Base-by-base conservation (phyloP, 2,113 vertebrate species). In the Hoplias malabaricus region DNA sequence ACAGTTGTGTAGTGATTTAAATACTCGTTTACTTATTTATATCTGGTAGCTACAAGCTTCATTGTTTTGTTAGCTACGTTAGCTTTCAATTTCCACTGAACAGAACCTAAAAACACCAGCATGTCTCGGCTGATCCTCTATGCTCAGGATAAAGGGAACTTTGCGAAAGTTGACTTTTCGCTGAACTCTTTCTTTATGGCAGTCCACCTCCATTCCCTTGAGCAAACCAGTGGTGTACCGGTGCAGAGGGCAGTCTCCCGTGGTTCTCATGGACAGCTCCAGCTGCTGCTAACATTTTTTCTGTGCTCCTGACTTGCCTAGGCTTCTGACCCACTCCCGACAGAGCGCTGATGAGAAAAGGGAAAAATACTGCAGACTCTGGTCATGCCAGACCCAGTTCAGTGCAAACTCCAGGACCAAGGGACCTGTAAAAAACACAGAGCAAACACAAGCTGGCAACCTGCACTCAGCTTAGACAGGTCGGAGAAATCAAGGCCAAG, bases 281-380 rank as follows among this genome's bases (percentile, higher is more conserved):
- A 50, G 59, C 43, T 53, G 43, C 13, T 46, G 31, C 19, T n/a
- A 38, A 59, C 38, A 53, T 50, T 61, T n/a, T 68, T 53, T 48
- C 16, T 68, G 3, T 34, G n/a, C 34, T 48, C 23, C 21, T 48
- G 21, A 38, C 14, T 75, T n/a, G 9, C 50, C 21, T 53, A 8
- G 1, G n/a, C 14, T 53, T 23, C 21, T 70, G 33, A 61, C n/a
- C 11, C 73, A 77, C 80, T 83, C 85, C 42, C 84, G 87, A 84
- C 82, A 82, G 82, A 79, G 68, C 78, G 77, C 71, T 90, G 89
- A 87, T 80, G 83, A 80, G 67, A 80, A 70, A 80, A 75, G 82
- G 86, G 87, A 80, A 84, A 86, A 87, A 85, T 79, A 77, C 65
- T 53, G 67, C 63, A 25, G 75, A 65, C 38, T 78, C 83, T 88